Evolutionary conservation across 2,113 vertebrate genomes (phyloP).

Genomic region (Neolamprologus ventralis): DNA sequence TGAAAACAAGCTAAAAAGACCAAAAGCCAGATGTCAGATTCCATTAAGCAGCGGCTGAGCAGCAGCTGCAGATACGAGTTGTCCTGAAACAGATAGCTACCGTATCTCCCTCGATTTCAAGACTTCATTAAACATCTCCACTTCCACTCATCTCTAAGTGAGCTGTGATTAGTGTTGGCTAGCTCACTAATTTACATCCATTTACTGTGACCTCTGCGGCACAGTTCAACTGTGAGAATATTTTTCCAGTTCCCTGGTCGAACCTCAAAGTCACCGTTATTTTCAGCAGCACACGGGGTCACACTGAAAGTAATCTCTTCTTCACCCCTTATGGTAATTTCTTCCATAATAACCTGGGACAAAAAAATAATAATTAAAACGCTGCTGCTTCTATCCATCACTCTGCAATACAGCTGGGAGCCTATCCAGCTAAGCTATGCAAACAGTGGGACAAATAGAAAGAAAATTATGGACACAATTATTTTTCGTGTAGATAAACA

Average conservation of each 20-base stretch:
- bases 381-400: not conserved
- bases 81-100: not conserved
- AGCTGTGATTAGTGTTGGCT: conserved; percentile 10
- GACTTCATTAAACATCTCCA: conserved; percentile 14
- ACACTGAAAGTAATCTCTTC: not conserved
- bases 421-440: not conserved
- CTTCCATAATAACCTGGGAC: not conserved
- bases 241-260: not conserved
- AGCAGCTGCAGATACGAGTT: not conserved
- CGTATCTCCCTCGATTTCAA: not conserved
- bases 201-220: not conserved
- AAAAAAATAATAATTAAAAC: not conserved
- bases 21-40: not conserved
- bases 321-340: not conserved
- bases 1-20: not conserved
- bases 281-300: not conserved
- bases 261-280: not conserved
- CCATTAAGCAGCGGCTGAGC: not conserved
- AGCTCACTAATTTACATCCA: not conserved
- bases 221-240: not conserved
- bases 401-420: not conserved
- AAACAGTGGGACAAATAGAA: not conserved
- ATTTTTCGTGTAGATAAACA: not conserved
- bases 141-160: not conserved
- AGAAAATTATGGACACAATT: not conserved